Evolutionary conservation across 2,797 vertebrate genomes (phyloP), one percentile per base, ranked within the genome.

Genomic region (Myoxocephalus aenaeus): DNA sequence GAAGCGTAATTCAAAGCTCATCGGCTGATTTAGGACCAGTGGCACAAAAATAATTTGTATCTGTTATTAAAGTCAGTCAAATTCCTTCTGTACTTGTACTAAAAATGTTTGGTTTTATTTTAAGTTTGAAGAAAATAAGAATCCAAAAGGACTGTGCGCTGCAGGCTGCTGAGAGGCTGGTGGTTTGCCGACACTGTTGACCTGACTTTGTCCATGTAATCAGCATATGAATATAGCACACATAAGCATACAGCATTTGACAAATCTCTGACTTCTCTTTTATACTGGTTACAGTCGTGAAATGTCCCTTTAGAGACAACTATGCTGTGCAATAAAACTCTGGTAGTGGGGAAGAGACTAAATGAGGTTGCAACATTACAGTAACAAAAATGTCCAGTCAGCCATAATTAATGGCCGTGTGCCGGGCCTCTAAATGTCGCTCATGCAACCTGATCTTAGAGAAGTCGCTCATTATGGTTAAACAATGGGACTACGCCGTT

Each of bases 191-290:
- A 32, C 38, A 73, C 72, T 70, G 81, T 70, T 82, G 77, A 87
- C 86, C 89, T 83, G 90, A 90, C 89, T 92, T 92, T 88, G 85
- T 86, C 87, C 89, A 88, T 77, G 69, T 74, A 64, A 75, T 73
- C 27, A 68, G 48, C 46, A 38, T 25, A 73, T 71, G 61, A 56
- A 82, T 67, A 71, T 6, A 74, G 73, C 62, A 71, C 14, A 81
- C 6, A 32, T 61, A 17, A 57, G 29, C 81, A 77, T 34, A n/a
- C 38, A 25, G 36, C 8, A 2, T 38, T 38, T 38, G 36, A 38
- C 9, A 11, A 10, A 38, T 38, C 36, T 38, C 36, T 38, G 36
- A 38, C 36, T 42, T 42, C 40, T 42, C 40, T 14, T 42, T 15
- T 5, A 77, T 34, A n/a, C 38, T 25, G 53, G 81, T 68, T 27